phyloP scores from a whole-genome alignment of 1,140 invertebrate species.

The Drosophila equinoxialis region DNA sequence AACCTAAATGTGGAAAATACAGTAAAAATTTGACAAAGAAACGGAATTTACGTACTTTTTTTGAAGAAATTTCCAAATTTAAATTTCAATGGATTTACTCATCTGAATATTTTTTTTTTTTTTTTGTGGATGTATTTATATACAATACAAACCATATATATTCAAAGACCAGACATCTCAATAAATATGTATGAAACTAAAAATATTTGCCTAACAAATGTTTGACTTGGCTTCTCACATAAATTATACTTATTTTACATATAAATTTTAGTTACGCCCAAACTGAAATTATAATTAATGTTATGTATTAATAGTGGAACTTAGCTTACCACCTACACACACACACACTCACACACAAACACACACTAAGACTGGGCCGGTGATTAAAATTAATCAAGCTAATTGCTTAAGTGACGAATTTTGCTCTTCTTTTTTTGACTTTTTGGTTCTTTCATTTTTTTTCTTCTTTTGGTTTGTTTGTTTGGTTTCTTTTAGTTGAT shows the following conservation, averaged over 20 bases:
- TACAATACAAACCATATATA: too few relatives aligned
- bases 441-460: not conserved
- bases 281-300: not conserved
- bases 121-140: not conserved
- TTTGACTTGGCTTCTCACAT: not conserved
- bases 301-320: not conserved
- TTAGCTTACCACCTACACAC: conserved; percentile 1
- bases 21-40: too few relatives aligned
- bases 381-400: conserved; percentile 46
- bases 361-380: not conserved
- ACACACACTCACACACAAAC: not conserved
- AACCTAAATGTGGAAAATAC: too few relatives aligned
- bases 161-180: not conserved
- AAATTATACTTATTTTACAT: not conserved
- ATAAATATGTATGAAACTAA: not conserved
- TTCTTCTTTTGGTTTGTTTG: not conserved
- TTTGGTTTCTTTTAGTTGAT: not conserved
- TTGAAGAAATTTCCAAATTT: not conserved
- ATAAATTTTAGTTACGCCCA: not conserved
- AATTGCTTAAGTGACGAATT: conserved; percentile 32
- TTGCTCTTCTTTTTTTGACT: not conserved
- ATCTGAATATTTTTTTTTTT: not conserved
- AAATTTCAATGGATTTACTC: not conserved
- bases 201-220: not conserved
- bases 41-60: not conserved